Evolutionary conservation across 2,888 invertebrate genomes (phyloP), one percentile per base, ranked within the genome.

Genomic region (Euplexia lucipara): DNA sequence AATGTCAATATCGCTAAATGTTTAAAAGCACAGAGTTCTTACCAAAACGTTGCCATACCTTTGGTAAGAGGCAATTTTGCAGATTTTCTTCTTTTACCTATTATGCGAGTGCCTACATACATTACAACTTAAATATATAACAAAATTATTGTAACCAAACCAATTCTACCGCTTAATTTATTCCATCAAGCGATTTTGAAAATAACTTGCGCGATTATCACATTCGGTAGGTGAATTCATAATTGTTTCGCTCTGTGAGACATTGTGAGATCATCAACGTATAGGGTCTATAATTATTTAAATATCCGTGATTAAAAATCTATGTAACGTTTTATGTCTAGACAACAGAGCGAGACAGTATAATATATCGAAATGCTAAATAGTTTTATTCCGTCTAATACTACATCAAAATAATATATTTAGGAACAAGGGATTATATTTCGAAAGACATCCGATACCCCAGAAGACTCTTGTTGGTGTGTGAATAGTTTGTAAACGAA

Each of bases 401-500:
- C 12, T 16, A 35, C 20, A 26, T n/a, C 18, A 56, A 39, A 3
- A 32, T 18, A 52, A 53, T 41, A 10, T 16, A 12, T 30, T 51
- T 9, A 52, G 39, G 51, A 71, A 70, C 47, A 60, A 71, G 71
- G 59, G 54, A 22, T 54, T 53, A 18, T 37, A 58, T 70, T 63
- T 70, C 42, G 51, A 67, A 78, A 73, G 70, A 73, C 70, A 70
- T 53, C 45, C 26, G 26, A 70, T 57, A 45, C 22, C 7, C 37
- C 16, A 65, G 65, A 65, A 54, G 32, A 32, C 59, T 65, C 42
- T 56, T 44, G 44, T 34, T 30, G 26, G 30, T 63, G 58, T 58
- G 63, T 54, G 54, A 67, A 70, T 77, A 70, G 60, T 73, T 67
- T 41, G 39, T 51, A 56, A 75, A 80, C 60, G 59, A 65, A 70